Conservation (phyloP, 1,140 invertebrate genomes). For the Cyphomyrmex costatus region DNA sequence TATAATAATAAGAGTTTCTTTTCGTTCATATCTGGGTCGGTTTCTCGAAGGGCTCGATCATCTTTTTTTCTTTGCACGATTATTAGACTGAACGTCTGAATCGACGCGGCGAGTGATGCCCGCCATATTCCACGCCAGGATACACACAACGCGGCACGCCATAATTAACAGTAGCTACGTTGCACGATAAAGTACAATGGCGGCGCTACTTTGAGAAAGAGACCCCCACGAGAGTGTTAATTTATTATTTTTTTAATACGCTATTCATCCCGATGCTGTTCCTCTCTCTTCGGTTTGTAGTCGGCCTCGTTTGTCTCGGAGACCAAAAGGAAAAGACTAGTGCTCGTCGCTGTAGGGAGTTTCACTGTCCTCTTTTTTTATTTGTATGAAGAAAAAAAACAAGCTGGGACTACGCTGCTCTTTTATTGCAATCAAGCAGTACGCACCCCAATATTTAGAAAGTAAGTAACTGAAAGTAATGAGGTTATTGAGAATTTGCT, state of each 20-base stretch:
- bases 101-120: slow-evolving; percentile 64
- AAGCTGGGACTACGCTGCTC: neutral
- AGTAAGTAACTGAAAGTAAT: slow-evolving; percentile 19
- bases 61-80: slow-evolving; percentile 41
- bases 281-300: slow-evolving; percentile 25
- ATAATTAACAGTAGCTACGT: slow-evolving; percentile 77
- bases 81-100: slow-evolving; percentile 67
- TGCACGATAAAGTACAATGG: slow-evolving; percentile 70
- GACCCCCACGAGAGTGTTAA: slow-evolving; percentile 68
- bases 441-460: neutral
- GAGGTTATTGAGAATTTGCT: neutral
- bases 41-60: slow-evolving; percentile 16
- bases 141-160: slow-evolving; percentile 63
- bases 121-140: slow-evolving; percentile 44
- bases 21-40: neutral
- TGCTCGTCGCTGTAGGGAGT: slow-evolving; percentile 25
- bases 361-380: slow-evolving; percentile 10
- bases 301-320: slow-evolving; percentile 37
- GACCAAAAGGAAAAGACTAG: slow-evolving; percentile 18
- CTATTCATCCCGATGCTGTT: slow-evolving; percentile 61
- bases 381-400: neutral
- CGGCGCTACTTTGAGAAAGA: slow-evolving; percentile 69
- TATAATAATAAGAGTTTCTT: slow-evolving; percentile 6
- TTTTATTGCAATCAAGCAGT: slow-evolving; percentile 2
- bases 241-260: slow-evolving; percentile 75